Conservation (phyloP, 2,888 invertebrate genomes). For the Diogma glabrata region DNA sequence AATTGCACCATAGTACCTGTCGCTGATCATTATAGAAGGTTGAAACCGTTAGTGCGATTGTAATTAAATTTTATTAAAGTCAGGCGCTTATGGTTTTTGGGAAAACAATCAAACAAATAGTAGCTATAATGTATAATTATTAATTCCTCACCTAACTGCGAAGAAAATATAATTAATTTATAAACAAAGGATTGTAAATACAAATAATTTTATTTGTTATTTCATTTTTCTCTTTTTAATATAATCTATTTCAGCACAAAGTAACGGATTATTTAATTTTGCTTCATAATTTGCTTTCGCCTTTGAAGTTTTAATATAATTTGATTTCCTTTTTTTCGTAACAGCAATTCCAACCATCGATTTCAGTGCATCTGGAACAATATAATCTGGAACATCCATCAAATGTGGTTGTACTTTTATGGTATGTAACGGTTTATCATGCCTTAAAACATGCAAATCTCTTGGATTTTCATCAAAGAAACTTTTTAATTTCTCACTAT, state of each 20-base stretch:
- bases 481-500: slow-evolving; percentile 80
- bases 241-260: slow-evolving; percentile 33
- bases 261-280: slow-evolving; percentile 30
- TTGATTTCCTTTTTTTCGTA: slow-evolving; percentile 19
- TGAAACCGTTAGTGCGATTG: no score
- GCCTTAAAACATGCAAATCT: slow-evolving; percentile 71
- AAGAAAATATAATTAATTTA: no score
- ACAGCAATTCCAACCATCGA: slow-evolving; percentile 42
- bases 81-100: no score
- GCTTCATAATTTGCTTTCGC: slow-evolving; percentile 30
- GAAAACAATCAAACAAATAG: no score
- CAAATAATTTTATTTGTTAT: neutral
- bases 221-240: slow-evolving; percentile 16
- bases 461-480: slow-evolving; percentile 88
- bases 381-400: slow-evolving; percentile 86
- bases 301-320: slow-evolving; percentile 18
- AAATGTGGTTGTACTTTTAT: slow-evolving; percentile 75
- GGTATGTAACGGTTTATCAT: slow-evolving; percentile 77
- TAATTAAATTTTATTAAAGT: no score
- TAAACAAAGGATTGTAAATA: no score
- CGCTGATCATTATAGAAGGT: no score
- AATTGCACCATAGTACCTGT: no score
- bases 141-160: no score
- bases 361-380: slow-evolving; percentile 67
- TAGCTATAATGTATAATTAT: no score